Evolutionary conservation across 2,797 vertebrate species (phyloP), one percentile per base, ranked within the genome.

Genomic region (Hephaestus fuliginosus): DNA sequence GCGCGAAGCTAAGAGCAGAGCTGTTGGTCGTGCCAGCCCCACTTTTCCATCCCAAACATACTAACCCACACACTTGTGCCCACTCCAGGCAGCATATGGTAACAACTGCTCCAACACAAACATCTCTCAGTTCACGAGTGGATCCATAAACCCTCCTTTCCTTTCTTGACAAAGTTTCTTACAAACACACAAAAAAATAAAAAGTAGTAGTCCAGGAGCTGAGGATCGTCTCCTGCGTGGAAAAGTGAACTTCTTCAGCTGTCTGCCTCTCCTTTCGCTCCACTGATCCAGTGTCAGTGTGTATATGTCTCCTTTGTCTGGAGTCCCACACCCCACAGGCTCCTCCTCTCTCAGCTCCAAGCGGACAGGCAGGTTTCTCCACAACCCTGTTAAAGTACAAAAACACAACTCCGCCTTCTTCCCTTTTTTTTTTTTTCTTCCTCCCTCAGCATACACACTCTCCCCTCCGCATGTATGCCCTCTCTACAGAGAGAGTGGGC

Each of bases 301-400:
- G 90, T 89, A 83, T 91, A 71, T 87, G 89, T 89, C 89, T 92
- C 90, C 92, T 94, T 94, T 95, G 94, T 94, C 91, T 92, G 75
- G 77, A 92, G 85, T 89, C 80, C 92, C 88, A 93, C 91, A 84
- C 90, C 93, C 92, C 74, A 73, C 79, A 92, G 84, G 91, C 94
- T 93, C 94, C 94, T 93, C 94, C 94, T 88, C 88, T 80, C 84
- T 18, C 46, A 49, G 76, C 87, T 88, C 79, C 18, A 73, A 91
- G 94, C 87, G 65, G 93, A 93, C 92, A 82, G 93, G 91, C 94
- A 94, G 94, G 94, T 95, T 94, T 93, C 92, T 93, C 93, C 86
- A 93, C 91, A 91, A 92, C 89, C 83, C 82, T 80, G 85, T 75
- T 82, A 83, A 87, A 93, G 84, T 90, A 73, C 64, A 88, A 73